These are phyloP conservation scores for Hyppa rectilinea DNA, from an alignment of 2,888 invertebrate species.

Conservation along the genomic window DNA sequence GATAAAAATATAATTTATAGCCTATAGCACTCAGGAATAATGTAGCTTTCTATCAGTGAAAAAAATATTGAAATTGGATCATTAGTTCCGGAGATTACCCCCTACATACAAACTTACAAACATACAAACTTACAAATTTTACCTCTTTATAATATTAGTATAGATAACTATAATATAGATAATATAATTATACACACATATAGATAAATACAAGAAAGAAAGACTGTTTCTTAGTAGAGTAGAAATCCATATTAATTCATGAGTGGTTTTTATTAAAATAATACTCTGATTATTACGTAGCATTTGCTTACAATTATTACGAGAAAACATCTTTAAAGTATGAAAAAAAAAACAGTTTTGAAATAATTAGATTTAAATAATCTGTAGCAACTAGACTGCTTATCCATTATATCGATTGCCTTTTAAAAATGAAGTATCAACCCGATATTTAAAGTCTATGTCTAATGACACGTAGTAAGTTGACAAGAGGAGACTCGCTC, in stretches of 20 bases:
- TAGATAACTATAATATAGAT: too few relatives aligned
- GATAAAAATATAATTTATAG: too few relatives aligned
- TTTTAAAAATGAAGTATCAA: conserved; percentile 3
- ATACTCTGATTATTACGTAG: background rate
- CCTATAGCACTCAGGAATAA: too few relatives aligned
- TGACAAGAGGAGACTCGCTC: conserved; percentile 30
- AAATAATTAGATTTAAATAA: background rate
- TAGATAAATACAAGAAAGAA: too few relatives aligned
- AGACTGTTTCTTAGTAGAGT: background rate
- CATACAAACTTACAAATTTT: too few relatives aligned
- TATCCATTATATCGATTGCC: background rate
- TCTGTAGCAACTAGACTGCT: background rate
- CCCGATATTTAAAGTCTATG: conserved; percentile 3
- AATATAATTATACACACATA: too few relatives aligned
- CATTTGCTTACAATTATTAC: background rate
- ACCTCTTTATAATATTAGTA: too few relatives aligned
- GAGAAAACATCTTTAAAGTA: too few relatives aligned
- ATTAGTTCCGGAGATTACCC: too few relatives aligned
- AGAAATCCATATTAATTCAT: background rate
- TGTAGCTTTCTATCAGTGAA: too few relatives aligned
- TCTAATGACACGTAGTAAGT: conserved; percentile 40
- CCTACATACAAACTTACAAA: too few relatives aligned
- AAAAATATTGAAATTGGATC: too few relatives aligned
- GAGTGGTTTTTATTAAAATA: background rate
- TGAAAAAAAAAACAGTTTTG: background rate